Evolutionary conservation across 1,140 invertebrate species (phyloP).

Genomic region (Venustaconcha ellipsiformis): DNA sequence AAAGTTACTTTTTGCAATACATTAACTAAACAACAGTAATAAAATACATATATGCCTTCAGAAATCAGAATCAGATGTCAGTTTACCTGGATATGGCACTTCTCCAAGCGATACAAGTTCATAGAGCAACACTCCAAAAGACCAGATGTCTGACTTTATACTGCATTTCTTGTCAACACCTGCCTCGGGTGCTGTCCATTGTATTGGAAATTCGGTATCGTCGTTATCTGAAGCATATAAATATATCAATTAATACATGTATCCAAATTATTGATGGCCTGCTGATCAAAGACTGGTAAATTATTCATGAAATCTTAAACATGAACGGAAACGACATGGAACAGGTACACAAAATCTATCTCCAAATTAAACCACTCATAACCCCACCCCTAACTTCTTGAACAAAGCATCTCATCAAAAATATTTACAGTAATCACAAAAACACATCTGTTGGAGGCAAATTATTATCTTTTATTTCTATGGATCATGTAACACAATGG

Average conservation of each 20-base stretch:
- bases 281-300: not conserved
- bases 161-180: conserved; percentile 88
- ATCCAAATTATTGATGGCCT: not conserved
- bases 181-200: conserved; percentile 98
- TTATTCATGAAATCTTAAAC: no score
- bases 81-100: conserved; percentile 92
- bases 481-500: no score
- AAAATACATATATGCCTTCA: not conserved
- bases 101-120: conserved; percentile 95
- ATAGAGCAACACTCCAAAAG: conserved; percentile 96
- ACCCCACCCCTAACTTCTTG: no score
- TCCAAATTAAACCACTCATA: no score
- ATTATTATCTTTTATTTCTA: no score
- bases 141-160: conserved; percentile 99
- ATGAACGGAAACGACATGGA: no score
- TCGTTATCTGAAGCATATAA: conserved; percentile 72
- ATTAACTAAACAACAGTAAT: not conserved
- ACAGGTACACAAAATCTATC: no score
- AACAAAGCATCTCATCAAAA: no score
- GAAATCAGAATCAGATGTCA: not conserved
- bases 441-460: no score
- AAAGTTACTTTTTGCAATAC: not conserved
- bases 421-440: no score
- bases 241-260: not conserved
- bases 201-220: conserved; percentile 90